These are phyloP conservation scores for Argentina silus DNA, from an alignment of 2,797 vertebrate genomes.

Conservation along the genomic window DNA sequence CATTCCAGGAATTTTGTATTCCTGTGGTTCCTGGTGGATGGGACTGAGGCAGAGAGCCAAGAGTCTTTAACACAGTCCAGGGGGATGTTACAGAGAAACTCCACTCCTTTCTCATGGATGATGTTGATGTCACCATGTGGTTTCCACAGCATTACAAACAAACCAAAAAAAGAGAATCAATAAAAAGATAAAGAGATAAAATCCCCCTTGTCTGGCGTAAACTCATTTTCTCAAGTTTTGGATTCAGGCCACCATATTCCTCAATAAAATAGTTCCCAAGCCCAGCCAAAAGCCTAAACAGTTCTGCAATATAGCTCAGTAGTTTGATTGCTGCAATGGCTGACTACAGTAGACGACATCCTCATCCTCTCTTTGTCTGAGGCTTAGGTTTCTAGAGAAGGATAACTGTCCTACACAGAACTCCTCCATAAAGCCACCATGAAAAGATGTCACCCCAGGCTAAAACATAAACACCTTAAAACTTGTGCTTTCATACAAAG, in stretches of 20 bases:
- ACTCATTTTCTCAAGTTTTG: conserved; percentile 11
- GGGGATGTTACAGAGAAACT: conserved; percentile 14
- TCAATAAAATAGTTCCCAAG: conserved; percentile 10
- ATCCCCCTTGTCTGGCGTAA: background rate
- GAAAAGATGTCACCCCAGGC: conserved; percentile 23
- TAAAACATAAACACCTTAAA: conserved; percentile 23
- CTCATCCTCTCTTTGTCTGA: conserved; percentile 10
- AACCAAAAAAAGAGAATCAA: no score
- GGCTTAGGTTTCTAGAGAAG: conserved; percentile 15
- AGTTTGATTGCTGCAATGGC: background rate
- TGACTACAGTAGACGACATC: background rate
- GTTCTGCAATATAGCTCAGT: background rate
- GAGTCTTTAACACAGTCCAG: conserved; percentile 15
- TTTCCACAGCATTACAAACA: conserved; percentile 21
- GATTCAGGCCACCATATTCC: conserved; percentile 12
- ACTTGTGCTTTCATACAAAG: conserved; percentile 13
- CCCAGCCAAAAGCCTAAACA: conserved; percentile 4
- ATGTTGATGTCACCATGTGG: conserved; percentile 34
- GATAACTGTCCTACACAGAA: conserved; percentile 26
- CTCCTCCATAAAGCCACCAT: conserved; percentile 26
- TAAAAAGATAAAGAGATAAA: background rate
- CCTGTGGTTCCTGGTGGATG: conserved; percentile 4
- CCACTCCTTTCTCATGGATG: conserved; percentile 8
- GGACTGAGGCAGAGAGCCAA: conserved; percentile 7
- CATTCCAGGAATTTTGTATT: conserved; percentile 6